Evolutionary conservation across 2,797 vertebrate genomes (phyloP).

Genomic region (Malurus splendens): DNA sequence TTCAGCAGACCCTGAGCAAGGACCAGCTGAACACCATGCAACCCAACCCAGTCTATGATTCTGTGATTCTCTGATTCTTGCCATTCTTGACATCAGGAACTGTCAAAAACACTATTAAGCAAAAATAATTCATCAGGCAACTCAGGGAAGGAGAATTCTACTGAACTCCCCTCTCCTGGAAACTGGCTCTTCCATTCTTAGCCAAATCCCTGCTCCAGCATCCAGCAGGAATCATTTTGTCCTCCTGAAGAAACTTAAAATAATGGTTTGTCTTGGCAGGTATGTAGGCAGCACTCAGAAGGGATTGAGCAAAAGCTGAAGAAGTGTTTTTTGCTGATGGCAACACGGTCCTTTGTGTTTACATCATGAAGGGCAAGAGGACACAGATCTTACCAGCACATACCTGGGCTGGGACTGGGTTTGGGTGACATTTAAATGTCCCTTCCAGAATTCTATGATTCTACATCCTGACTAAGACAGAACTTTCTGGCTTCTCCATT

Average conservation of each 20-base stretch:
- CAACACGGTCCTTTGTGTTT: neutral
- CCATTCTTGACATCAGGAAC: neutral
- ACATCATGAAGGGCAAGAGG: rapidly evolving
- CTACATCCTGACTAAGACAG: neutral
- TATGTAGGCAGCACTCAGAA: neutral
- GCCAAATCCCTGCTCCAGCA: neutral
- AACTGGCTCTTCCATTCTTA: neutral
- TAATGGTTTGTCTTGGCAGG: neutral
- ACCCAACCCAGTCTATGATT: neutral
- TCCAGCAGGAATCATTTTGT: neutral
- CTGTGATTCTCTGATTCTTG: neutral
- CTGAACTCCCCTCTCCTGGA: neutral
- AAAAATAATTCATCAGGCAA: neutral
- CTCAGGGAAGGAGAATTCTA: neutral
- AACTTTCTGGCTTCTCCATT: neutral
- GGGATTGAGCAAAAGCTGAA: neutral
- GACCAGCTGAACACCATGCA: neutral
- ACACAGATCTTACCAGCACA: neutral
- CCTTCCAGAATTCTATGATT: neutral
- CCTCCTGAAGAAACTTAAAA: neutral
- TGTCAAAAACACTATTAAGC: neutral
- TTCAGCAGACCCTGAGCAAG: neutral
- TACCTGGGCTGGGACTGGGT: neutral
- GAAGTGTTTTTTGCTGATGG: neutral
- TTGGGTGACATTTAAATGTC: neutral